phyloP scores from a whole-genome alignment of 1,140 invertebrate genomes.

The Drosophila ercepeae region DNA sequence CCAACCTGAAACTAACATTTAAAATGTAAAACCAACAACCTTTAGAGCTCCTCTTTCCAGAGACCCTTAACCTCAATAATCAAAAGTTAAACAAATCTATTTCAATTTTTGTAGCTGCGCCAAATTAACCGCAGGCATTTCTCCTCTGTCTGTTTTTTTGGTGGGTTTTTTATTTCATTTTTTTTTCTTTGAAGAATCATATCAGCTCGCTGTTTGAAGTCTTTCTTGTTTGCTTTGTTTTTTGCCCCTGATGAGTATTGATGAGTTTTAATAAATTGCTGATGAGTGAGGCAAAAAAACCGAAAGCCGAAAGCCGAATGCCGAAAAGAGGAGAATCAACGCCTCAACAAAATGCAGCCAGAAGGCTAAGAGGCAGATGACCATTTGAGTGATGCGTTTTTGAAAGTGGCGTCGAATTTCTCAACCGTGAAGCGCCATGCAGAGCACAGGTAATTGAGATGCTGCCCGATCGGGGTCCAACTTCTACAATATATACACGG shows the following conservation, averaged over 20 bases:
- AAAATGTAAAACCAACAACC: neutral
- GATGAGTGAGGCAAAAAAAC: constrained; percentile 61
- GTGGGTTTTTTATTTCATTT: neutral
- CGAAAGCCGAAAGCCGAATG: neutral
- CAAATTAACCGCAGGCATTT: constrained; percentile 77
- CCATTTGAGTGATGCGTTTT: constrained; percentile 78
- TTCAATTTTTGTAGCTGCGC: constrained; percentile 75
- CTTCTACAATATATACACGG: neutral
- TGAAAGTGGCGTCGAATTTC: constrained; percentile 82
- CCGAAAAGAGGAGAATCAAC: constrained; percentile 24
- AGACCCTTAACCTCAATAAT: constrained; percentile 16
- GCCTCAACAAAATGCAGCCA: constrained; percentile 46
- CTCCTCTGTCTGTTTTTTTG: constrained; percentile 21
- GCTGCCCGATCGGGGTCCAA: constrained; percentile 48
- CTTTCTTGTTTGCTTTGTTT: constrained; percentile 32
- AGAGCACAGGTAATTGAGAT: constrained; percentile 78
- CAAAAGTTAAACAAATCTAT: constrained; percentile 65
- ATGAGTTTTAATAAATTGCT: constrained; percentile 83
- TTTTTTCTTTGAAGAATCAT: constrained; percentile 40
- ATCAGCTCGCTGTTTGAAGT: constrained; percentile 41
- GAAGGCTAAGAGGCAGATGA: constrained; percentile 34
- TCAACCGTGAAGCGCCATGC: constrained; percentile 80
- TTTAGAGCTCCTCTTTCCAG: neutral
- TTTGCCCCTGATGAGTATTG: constrained; percentile 75
- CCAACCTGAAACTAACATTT: neutral